Base-by-base conservation (phyloP, 2,113 vertebrate genomes). In the Albula glossodonta region DNA sequence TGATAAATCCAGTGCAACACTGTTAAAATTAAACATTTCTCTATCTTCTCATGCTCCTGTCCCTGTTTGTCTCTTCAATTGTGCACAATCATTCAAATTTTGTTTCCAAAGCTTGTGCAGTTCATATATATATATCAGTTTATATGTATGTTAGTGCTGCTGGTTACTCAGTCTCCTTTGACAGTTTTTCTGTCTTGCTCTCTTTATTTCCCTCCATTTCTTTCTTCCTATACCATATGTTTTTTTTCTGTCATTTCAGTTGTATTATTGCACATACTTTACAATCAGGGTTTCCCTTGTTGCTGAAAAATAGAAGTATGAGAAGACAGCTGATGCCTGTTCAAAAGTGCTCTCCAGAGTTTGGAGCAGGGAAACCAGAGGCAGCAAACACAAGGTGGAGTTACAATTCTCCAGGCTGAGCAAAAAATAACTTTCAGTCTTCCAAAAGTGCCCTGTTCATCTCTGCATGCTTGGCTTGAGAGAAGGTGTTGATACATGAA, bases 371-470 rank as follows among this genome's bases (percentile, higher is more conserved):
- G n/a, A 31, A 31, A 8, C 70, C 70, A 74, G 70, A n/a, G 63
- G 19, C 4, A 70, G 60, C 17, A 15, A 63, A 15, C 12, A 17
- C 60, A 63, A 63, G 66, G 50, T 56, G 5, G 2, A 15, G 70
- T 9, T 79, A 31, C 52, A 50, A 52, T 51, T 57, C 77, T 79
- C 70, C n/a, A n/a, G 31, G 7, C 22, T 66, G 17, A 78, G 80
- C 57, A 82, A 86, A 49, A 87, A 90, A 90, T 83, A 86, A 86
- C 86, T 56, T 60, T 51, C 52, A 81, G 70, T 79, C 41, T 7
- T 81, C 49, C 85, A 80, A 13, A 41, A 8, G 50, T 57, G 83
- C 53, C 31, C 31, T 41, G 1, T 41, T 41, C 31, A 41, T 41
- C 31, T 41, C 31, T 41, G 1, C 31, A 41, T 41, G 31, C 31